Conservation (phyloP, 2,888 invertebrate species). For the Drosophila merina region DNA sequence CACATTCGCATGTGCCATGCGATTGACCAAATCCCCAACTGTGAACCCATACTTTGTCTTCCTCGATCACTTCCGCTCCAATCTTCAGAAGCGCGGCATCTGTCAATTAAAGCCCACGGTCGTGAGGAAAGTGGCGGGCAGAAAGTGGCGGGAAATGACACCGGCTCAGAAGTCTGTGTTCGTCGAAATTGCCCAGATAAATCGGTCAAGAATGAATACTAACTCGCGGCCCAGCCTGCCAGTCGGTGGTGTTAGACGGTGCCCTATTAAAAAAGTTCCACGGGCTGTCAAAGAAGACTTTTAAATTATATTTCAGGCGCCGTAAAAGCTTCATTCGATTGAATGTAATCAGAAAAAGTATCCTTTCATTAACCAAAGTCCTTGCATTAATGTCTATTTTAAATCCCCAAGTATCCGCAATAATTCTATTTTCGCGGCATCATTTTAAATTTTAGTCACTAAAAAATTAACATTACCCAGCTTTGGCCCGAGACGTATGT, state of each 20-base stretch:
- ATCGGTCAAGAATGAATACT: constrained; percentile 10
- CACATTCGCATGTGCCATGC: neutral
- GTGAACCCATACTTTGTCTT: constrained; percentile 53
- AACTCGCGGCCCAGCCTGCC: neutral
- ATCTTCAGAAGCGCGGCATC: constrained; percentile 38
- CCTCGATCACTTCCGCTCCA: constrained; percentile 45
- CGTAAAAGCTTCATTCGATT: neutral
- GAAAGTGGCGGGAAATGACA: constrained; percentile 54
- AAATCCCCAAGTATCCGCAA: neutral
- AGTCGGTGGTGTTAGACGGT: neutral
- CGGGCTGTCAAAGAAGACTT: neutral
- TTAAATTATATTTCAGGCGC: neutral
- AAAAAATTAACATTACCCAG: neutral
- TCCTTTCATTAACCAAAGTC: neutral
- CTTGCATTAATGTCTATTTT: neutral
- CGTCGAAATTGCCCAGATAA: constrained; percentile 20
- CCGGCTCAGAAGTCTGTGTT: constrained; percentile 41
- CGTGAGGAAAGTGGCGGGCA: constrained; percentile 35
- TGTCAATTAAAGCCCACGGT: constrained; percentile 29
- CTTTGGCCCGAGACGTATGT: neutral
- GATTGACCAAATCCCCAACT: neutral
- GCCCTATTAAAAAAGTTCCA: constrained; percentile 1
- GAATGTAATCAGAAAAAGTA: neutral
- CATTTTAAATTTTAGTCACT: neutral
- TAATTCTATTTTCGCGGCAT: neutral